Base-by-base conservation (phyloP, 2,797 vertebrate genomes). In the Tamandua tetradactyla region DNA sequence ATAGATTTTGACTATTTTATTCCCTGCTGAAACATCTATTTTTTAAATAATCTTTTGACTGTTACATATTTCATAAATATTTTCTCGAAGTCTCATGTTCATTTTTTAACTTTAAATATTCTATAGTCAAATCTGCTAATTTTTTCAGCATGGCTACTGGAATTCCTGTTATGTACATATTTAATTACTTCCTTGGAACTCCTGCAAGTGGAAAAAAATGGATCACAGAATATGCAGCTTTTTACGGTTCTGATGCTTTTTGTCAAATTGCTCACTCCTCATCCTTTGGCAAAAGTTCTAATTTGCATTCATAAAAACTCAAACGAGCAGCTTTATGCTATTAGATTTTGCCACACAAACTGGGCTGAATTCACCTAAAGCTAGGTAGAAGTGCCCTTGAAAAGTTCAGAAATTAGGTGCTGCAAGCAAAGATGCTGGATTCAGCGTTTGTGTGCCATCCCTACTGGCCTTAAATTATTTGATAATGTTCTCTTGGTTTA, bases 51-150 rank as follows among this genome's bases (percentile, higher is more conserved):
- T 66, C 18, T 49, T 61, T 69, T 75, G 2, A 37, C 15, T 90
- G 30, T 71, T 59, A 72, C 20, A 44, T 23, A 72, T 78, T 78
- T 80, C 82, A 32, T 42, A 86, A 87, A 61, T 83, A 72, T 80
- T 81, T 95, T 84, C 59, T 96, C 15, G 42, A 91, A 68, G 27
- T 76, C 35, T 42, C n/a, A n/a, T n/a, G 12, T 4, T 81, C 42
- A 66, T 80, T 42, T 87, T 93, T 92, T 68, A 92, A 93, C 42
- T 71, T 72, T 83, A 82, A 66, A 52, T 79, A n/a, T 64, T 89
- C n/a, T 49, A 22, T 25, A n/a, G n/a, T 93, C 44, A 75, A 75
- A 32, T 85, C 17, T 75, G 32, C 69, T 89, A 30, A 79, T 32
- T 37, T 75, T 89, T 89, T 30, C 49, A 74, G 87, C 71, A 59